Percentiles rank a stretch among this genome's conserved stretches.
These are phyloP conservation scores for Dryobotodes eremita DNA, from an alignment of 2,888 invertebrate species.

Conservation along the genomic window DNA sequence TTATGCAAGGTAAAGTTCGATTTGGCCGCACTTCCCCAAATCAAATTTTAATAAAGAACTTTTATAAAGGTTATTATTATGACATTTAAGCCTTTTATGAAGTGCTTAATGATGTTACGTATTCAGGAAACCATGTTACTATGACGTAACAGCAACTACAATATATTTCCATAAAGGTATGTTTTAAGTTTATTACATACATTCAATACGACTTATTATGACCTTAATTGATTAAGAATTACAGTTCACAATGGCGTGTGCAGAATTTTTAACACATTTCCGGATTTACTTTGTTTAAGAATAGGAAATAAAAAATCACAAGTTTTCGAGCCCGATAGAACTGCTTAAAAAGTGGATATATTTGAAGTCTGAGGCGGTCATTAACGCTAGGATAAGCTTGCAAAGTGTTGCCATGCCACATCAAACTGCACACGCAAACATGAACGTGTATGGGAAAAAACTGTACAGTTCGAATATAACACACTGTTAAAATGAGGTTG, in stretches of 20 bases:
- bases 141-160: conserved; percentile 46
- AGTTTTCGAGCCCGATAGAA: background rate
- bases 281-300: conserved; percentile 27
- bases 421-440: background rate
- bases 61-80: conserved; percentile 20
- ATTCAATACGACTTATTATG: conserved; percentile 35
- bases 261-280: conserved; percentile 37
- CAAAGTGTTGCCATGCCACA: background rate
- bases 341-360: background rate
- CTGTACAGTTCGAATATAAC: no score
- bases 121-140: conserved; percentile 54
- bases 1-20: background rate
- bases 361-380: background rate
- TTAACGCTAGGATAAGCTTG: background rate
- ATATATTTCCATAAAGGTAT: conserved; percentile 17
- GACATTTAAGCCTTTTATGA: conserved; percentile 39
- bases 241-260: conserved; percentile 11
- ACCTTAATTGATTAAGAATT: conserved; percentile 14
- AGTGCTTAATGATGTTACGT: conserved; percentile 41
- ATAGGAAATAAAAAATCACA: conserved; percentile 20
- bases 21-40: conserved; percentile 13
- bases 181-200: conserved; percentile 12
- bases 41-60: conserved; percentile 13
- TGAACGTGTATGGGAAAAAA: background rate
- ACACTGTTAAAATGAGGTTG: background rate